Evolutionary conservation across 2,888 invertebrate genomes (phyloP), one percentile per base, ranked within the genome.

Genomic region (Lasioglossum villosulum): DNA sequence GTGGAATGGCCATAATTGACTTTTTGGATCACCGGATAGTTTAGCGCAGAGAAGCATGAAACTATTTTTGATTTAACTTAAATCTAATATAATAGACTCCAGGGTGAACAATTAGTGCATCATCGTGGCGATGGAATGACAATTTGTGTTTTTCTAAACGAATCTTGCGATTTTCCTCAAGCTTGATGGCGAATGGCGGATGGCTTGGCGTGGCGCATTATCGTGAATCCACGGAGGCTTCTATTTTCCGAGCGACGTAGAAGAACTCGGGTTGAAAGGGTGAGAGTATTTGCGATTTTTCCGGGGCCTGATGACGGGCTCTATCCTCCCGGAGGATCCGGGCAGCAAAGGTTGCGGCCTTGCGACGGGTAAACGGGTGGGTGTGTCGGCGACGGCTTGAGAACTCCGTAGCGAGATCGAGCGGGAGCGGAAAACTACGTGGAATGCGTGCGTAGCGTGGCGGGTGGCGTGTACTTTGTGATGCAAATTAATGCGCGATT

Each of bases 401-500:
- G 82, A 89, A 88, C 85, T 79, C 77, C 66, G 72, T 68, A 56
- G 83, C 34, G 68, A 80, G 88, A 81, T 78, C 80, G 83, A 84
- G 27, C 76, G 88, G 82, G 79, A 89, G 92, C 91, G 92, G 93
- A 93, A 92, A 93, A 92, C 84, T 92, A 93, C 90, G 92, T 89
- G 92, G 92, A 93, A 93, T 93, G 93, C 93, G 93, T 93, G 93
- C 93, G 93, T 92, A 93, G 90, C 92, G 92, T 91, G 90, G 93
- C 90, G 93, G 92, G 92, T 94, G 92, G 94, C 94, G 94, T 94
- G 94, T 94, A 93, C 93, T 94, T 94, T 92, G 94, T 92, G 93
- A 94, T 94, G 94, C 94, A 94, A 94, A 94, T 94, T 94, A 94
- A 94, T 94, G 94, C 94, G 92, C 94, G 94, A 94, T 94, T 94